These are phyloP conservation scores for Melierax canorus DNA, from an alignment of 2,113 vertebrate genomes.

Conservation along the genomic window DNA sequence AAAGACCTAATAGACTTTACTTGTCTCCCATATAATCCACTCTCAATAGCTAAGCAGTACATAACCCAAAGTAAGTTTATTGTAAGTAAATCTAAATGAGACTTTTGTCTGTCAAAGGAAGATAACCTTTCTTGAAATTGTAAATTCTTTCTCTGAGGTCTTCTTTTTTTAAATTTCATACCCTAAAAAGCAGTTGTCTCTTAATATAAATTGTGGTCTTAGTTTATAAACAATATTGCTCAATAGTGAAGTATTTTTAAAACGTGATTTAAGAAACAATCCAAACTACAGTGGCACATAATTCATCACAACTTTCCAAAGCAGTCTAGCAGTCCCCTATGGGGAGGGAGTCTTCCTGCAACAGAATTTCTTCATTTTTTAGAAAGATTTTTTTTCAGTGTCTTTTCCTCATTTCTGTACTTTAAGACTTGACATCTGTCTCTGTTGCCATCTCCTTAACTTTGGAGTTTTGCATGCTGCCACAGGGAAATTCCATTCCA, in stretches of 20 bases:
- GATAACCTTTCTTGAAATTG: neutral
- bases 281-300: neutral
- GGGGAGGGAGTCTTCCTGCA: neutral
- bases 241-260: conserved; percentile 15
- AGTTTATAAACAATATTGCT: neutral
- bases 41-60: neutral
- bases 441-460: neutral
- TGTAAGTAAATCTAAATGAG: neutral
- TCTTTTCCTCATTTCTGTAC: neutral
- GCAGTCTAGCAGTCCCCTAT: neutral
- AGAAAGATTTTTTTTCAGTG: neutral
- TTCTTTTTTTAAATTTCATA: neutral
- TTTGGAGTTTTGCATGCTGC: neutral
- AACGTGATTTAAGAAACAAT: neutral
- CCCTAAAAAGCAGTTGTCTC: neutral
- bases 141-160: neutral
- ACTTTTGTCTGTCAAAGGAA: neutral
- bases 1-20: neutral
- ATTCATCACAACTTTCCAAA: conserved; percentile 29
- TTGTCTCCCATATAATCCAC: neutral
- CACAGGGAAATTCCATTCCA: conserved; percentile 12
- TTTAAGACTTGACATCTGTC: neutral
- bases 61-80: neutral
- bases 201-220: neutral
- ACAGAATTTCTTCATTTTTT: neutral